These are phyloP conservation scores for Parnassius glacialis DNA, from an alignment of 2,888 invertebrate species.

Conservation along the genomic window DNA sequence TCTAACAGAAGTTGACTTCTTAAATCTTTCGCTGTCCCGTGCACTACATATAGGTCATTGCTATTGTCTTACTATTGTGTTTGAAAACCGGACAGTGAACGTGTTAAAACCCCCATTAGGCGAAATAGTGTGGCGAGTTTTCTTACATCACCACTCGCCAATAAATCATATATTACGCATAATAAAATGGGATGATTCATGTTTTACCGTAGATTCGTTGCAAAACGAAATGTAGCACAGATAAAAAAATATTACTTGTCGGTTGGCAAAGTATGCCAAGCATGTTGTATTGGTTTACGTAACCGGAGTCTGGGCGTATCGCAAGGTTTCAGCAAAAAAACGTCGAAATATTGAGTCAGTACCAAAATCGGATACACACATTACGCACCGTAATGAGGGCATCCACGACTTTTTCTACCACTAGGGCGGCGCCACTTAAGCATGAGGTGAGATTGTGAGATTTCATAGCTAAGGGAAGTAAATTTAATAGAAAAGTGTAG, in stretches of 20 bases:
- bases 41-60: too few relatives aligned
- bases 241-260: slow-evolving; percentile 1
- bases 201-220: slow-evolving; percentile 5
- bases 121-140: too few relatives aligned
- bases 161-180: neutral
- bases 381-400: slow-evolving; percentile 3
- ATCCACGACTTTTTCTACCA: neutral
- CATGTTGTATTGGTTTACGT: slow-evolving; percentile 15
- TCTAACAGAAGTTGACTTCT: too few relatives aligned
- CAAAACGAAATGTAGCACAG: slow-evolving; percentile 10
- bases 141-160: too few relatives aligned
- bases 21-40: too few relatives aligned
- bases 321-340: slow-evolving; percentile 9
- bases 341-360: slow-evolving; percentile 9
- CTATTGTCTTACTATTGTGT: too few relatives aligned
- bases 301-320: slow-evolving; percentile 9
- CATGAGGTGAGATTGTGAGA: too few relatives aligned
- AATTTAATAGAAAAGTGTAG: too few relatives aligned
- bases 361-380: slow-evolving; percentile 1
- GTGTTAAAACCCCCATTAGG: too few relatives aligned
- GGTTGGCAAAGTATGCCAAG: slow-evolving; percentile 12
- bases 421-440: too few relatives aligned
- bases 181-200: neutral
- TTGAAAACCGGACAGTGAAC: too few relatives aligned
- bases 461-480: too few relatives aligned